Base-by-base conservation (phyloP, 2,888 invertebrate genomes). In the Elmis aenea region DNA sequence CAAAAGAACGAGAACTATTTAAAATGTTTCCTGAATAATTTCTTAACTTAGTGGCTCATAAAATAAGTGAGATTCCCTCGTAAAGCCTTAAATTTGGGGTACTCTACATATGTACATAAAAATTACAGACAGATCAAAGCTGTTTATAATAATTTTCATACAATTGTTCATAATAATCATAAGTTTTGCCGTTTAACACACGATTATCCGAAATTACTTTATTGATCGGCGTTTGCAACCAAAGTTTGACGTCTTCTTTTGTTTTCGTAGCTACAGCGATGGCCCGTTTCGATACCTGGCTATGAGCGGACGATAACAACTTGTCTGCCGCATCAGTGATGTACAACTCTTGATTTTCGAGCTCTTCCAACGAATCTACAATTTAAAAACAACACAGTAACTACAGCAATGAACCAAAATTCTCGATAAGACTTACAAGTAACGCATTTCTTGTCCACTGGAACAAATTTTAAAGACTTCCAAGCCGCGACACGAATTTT, bases 221-320 rank as follows among this genome's bases (percentile, higher is more conserved):
- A 10, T 24, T 28, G 1, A 41, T 24, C 3, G 46, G 46, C 37
- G 41, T 35, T 20, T 46, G 38, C 11, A 43, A 14, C 46, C 46
- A 46, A 1, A 43, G 6, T 3, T 35, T 26, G 3, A 32, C 13
- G 1, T 20, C 13, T 11, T 38, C 33, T 3, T 23, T 16, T 5
- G 41, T n/a, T 2, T 26, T 8, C 2, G 11, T 22, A 13, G 26
- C 14, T 8, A 30, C 22, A 9, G 29, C 5, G 6, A 2, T 27
- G 5, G n/a, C 5, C 5, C 26, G 20, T 20, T 18, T 39, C 8
- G 3, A 4, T 8, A 6, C 8, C 4, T 13, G 14, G 10, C 13
- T 20, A n/a, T 23, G 9, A 10, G 24, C 33, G 11, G 38, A 5
- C 3, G 26, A 21, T 20, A 26, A 36, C 8, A 38, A 33, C 25